These are phyloP conservation scores for Nomada lathburiana DNA, from an alignment of 2,888 invertebrate genomes.

Conservation along the genomic window DNA sequence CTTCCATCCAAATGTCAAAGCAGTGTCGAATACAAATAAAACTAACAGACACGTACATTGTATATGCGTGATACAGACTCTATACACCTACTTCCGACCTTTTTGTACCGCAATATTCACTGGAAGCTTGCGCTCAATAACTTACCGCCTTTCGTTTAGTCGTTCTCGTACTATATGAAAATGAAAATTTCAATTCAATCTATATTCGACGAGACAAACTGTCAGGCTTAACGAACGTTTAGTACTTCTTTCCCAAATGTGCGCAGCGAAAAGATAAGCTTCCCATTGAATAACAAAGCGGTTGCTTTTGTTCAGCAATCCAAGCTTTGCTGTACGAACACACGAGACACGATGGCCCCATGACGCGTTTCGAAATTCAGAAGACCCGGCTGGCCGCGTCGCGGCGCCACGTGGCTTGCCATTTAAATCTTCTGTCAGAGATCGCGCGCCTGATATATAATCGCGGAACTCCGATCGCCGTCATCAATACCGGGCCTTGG, in stretches of 20 bases:
- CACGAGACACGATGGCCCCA: not conserved
- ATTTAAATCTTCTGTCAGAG: constrained; percentile 67
- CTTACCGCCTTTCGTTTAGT: not conserved
- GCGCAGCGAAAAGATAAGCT: constrained; percentile 36
- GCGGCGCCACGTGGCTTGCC: constrained; percentile 65
- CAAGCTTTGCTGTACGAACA: not conserved
- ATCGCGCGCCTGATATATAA: constrained; percentile 61
- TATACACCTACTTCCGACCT: constrained; percentile 24
- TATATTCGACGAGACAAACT: not conserved
- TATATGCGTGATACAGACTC: constrained; percentile 2
- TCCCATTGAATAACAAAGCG: constrained; percentile 13
- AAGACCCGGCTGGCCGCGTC: constrained; percentile 31
- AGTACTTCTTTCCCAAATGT: constrained; percentile 3
- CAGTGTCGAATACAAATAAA: constrained; percentile 34
- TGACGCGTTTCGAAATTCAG: constrained; percentile 53
- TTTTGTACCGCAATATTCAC: not conserved
- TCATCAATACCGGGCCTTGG: constrained; percentile 55
- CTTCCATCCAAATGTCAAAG: constrained; percentile 49
- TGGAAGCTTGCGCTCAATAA: constrained; percentile 16
- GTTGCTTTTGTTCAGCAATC: constrained; percentile 15
- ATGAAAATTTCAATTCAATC: constrained; percentile 15
- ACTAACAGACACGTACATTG: constrained; percentile 5
- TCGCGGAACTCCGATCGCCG: constrained; percentile 46
- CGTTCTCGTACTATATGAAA: not conserved
- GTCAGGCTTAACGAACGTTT: constrained; percentile 15